A percentile compares a stretch with the other conserved stretches of the same genome.
These are phyloP conservation scores for Polypterus senegalus DNA, from an alignment of 2,113 vertebrate genomes.

Conservation along the genomic window DNA sequence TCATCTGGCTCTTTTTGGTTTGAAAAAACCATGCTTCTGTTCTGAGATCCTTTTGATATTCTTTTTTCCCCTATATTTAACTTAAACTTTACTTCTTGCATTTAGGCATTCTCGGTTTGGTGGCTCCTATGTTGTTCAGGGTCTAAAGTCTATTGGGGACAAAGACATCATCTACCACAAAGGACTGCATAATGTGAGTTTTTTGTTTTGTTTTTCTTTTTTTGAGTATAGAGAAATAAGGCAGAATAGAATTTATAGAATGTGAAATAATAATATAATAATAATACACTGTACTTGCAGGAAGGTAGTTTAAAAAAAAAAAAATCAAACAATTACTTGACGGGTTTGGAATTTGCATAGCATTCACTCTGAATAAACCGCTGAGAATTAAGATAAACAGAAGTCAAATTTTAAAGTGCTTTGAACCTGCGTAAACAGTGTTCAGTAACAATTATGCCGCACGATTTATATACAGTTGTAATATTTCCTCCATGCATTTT, in stretches of 20 bases:
- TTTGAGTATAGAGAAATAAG: background rate
- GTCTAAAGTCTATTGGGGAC: slow-evolving; percentile 79
- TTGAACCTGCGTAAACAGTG: too few relatives aligned
- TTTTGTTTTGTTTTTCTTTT: background rate
- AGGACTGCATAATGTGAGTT: slow-evolving; percentile 74
- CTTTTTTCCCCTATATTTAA: background rate
- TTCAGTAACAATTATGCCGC: too few relatives aligned
- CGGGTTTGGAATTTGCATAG: too few relatives aligned
- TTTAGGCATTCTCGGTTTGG: slow-evolving; percentile 82
- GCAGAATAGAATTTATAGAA: background rate
- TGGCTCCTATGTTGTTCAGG: slow-evolving; percentile 78
- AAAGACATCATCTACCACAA: slow-evolving; percentile 81
- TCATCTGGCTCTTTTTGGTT: background rate
- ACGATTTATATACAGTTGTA: too few relatives aligned
- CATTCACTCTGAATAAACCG: too few relatives aligned
- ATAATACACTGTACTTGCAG: too few relatives aligned
- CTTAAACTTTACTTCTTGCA: fast-evolving
- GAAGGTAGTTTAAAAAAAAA: too few relatives aligned
- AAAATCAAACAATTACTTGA: too few relatives aligned
- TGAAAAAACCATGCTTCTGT: background rate
- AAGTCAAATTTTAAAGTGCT: too few relatives aligned
- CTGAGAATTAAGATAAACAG: too few relatives aligned
- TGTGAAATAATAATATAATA: too few relatives aligned
- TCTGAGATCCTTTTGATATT: background rate
- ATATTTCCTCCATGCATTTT: too few relatives aligned